These are phyloP conservation scores for Mystacides longicornis DNA, from an alignment of 2,888 invertebrate genomes.

Conservation along the genomic window DNA sequence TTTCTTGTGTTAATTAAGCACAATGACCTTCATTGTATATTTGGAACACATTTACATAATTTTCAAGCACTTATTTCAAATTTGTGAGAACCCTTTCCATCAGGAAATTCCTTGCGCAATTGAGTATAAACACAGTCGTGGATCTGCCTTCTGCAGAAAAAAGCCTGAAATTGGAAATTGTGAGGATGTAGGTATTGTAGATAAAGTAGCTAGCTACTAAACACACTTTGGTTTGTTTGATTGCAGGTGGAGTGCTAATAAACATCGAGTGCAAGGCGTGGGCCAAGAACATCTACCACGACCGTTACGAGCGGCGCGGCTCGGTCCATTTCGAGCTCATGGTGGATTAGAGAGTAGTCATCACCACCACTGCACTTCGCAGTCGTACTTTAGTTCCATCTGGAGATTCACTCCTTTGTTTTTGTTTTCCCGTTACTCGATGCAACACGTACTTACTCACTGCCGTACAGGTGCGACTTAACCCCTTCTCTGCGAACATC, in stretches of 20 bases:
- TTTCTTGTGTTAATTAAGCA: too few species aligned
- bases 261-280: slow-evolving; percentile 92
- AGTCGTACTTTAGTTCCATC: slow-evolving; percentile 23
- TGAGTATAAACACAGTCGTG: too few species aligned
- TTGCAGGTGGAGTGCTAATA: slow-evolving; percentile 74
- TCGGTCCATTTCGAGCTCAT: slow-evolving; percentile 93
- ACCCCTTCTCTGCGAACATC: slow-evolving; percentile 27
- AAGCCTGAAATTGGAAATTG: too few species aligned
- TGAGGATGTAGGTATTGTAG: too few species aligned
- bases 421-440: slow-evolving; percentile 21
- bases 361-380: slow-evolving; percentile 9
- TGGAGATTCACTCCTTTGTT: slow-evolving; percentile 17
- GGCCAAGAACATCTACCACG: slow-evolving; percentile 83
- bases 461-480: slow-evolving; percentile 13
- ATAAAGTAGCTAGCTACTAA: too few species aligned
- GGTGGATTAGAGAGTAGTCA: slow-evolving; percentile 69
- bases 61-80: too few species aligned
- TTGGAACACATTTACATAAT: too few species aligned
- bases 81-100: too few species aligned
- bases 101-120: too few species aligned
- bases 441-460: slow-evolving; percentile 18
- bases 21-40: too few species aligned
- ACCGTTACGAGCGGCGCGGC: slow-evolving; percentile 82
- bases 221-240: too few species aligned
- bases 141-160: too few species aligned